A percentile compares a stretch with the other conserved stretches of the same genome.
Conservation (phyloP, 2,113 vertebrate species). For the Percina caprodes region DNA sequence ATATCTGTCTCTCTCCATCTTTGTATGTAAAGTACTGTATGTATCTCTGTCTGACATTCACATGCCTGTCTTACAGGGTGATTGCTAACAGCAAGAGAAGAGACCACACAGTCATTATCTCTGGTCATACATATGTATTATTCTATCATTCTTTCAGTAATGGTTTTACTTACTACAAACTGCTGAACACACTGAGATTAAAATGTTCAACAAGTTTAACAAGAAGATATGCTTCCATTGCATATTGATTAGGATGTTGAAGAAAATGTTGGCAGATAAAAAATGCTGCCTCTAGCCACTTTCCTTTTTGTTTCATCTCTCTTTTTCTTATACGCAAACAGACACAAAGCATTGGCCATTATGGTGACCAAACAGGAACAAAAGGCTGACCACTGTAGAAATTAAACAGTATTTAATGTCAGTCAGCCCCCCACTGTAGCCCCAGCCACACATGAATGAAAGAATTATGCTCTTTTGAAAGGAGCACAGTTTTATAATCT, state of each 20-base stretch:
- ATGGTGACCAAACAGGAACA: slow-evolving; percentile 47
- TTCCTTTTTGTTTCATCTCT: not conserved
- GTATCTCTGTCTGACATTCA: not conserved
- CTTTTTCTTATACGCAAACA: slow-evolving; percentile 9
- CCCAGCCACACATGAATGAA: slow-evolving; percentile 65
- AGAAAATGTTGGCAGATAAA: not conserved
- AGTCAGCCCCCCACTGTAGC: slow-evolving; percentile 52
- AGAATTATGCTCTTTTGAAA: slow-evolving; percentile 75
- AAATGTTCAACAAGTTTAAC: not conserved
- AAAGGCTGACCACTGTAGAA: slow-evolving; percentile 64
- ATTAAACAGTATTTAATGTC: slow-evolving; percentile 76
- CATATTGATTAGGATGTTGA: not conserved
- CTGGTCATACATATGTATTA: slow-evolving; percentile 28
- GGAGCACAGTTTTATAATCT: slow-evolving; percentile 70
- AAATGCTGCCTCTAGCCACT: not conserved
- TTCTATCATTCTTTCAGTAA: slow-evolving; percentile 20
- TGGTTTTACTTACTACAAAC: not conserved
- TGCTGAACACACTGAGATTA: not conserved
- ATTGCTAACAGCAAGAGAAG: not conserved
- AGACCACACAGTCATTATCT: not conserved
- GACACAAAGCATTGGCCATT: slow-evolving; percentile 19
- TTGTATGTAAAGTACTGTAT: not conserved
- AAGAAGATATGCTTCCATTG: not conserved
- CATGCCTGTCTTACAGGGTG: not conserved
- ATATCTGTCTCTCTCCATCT: not conserved